These are phyloP conservation scores for Euura saliciscinereae DNA, from an alignment of 1,140 invertebrate genomes.

Conservation along the genomic window DNA sequence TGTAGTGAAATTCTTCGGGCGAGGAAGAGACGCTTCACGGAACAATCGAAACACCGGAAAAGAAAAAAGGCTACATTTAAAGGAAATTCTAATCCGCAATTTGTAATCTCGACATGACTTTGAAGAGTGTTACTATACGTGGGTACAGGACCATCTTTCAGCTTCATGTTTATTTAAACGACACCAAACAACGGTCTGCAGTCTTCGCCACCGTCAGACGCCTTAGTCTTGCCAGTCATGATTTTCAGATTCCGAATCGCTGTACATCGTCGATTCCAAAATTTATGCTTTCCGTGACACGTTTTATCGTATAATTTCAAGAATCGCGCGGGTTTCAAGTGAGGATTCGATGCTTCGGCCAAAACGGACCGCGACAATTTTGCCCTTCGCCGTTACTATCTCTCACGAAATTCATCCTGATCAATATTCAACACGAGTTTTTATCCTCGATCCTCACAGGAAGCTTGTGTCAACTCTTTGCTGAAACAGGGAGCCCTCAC, in stretches of 20 bases:
- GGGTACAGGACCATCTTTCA: constrained; percentile 19
- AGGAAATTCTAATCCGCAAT: not conserved
- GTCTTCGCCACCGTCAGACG: too few relatives aligned
- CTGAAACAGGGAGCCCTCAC: too few relatives aligned
- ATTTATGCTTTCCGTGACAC: not conserved
- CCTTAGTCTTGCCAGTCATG: not conserved
- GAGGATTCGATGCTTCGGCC: too few relatives aligned
- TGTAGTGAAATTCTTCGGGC: too few relatives aligned
- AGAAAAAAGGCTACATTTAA: not conserved
- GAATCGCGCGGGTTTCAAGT: not conserved
- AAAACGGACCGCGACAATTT: too few relatives aligned
- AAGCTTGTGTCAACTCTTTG: too few relatives aligned
- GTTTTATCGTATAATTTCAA: not conserved
- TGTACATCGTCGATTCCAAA: not conserved
- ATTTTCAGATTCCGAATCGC: not conserved
- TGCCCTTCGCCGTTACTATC: not conserved
- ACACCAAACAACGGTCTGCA: constrained; percentile 12
- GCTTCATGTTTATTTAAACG: constrained; percentile 36
- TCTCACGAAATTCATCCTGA: not conserved
- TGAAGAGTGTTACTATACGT: constrained; percentile 1
- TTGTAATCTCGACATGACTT: not conserved
- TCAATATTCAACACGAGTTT: not conserved
- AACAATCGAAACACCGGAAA: not conserved
- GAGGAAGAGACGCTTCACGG: too few relatives aligned
- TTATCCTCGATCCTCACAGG: too few relatives aligned